These are phyloP conservation scores for Sturnus vulgaris DNA, from an alignment of 2,113 vertebrate genomes.

Conservation along the genomic window DNA sequence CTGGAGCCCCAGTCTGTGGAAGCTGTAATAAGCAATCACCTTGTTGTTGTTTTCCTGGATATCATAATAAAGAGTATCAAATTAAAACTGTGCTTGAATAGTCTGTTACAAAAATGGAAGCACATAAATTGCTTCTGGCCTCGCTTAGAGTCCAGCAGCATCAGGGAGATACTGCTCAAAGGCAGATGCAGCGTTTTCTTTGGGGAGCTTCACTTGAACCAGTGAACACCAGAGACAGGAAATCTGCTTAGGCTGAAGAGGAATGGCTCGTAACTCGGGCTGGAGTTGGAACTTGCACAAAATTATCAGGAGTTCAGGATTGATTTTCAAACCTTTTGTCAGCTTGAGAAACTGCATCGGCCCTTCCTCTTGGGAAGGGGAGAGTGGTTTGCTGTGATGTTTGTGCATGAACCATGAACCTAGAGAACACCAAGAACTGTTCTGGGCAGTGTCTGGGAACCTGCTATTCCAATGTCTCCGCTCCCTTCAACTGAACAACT, in stretches of 20 bases:
- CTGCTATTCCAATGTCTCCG: fast-evolving
- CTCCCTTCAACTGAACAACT: background rate
- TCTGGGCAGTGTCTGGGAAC: background rate
- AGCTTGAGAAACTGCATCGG: background rate
- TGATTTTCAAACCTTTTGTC: background rate
- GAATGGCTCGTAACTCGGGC: background rate
- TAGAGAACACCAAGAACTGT: background rate
- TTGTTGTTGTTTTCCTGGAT: constrained; percentile 54
- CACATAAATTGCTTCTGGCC: background rate
- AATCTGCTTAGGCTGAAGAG: background rate
- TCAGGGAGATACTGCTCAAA: background rate
- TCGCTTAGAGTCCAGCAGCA: background rate
- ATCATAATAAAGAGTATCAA: constrained; percentile 45
- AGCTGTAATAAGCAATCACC: constrained; percentile 52
- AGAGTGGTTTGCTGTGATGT: background rate
- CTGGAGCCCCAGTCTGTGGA: constrained; percentile 11
- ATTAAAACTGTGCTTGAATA: constrained; percentile 38
- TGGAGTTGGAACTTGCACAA: background rate
- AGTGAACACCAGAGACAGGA: background rate
- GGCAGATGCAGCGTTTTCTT: background rate
- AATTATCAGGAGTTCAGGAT: background rate
- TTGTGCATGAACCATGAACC: background rate
- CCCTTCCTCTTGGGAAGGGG: background rate
- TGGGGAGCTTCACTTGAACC: background rate
- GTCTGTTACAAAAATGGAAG: constrained; percentile 30